A percentile compares a stretch with the other conserved stretches of the same genome.
Conservation (phyloP, 2,113 vertebrate species). For the Zootoca vivipara region DNA sequence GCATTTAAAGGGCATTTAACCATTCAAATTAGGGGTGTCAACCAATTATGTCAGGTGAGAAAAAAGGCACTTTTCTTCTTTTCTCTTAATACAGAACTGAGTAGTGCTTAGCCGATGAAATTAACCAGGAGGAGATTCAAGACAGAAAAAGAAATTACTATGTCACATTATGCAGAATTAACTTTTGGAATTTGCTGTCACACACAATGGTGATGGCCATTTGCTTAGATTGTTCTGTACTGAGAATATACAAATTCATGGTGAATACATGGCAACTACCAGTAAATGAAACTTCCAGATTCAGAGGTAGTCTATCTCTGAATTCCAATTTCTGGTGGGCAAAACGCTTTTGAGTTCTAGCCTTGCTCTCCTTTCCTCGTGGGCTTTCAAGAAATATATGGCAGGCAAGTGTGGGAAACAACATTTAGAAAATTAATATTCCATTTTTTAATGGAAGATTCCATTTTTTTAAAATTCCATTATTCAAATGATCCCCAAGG, state of each 20-base stretch:
- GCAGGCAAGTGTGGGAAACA: background rate
- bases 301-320: background rate
- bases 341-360: background rate
- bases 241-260: background rate
- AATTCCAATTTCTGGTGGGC: background rate
- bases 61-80: background rate
- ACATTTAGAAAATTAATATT: background rate
- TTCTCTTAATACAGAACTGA: background rate
- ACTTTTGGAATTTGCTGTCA: no score
- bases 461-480: background rate
- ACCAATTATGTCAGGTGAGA: background rate
- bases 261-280: background rate
- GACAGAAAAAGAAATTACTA: background rate
- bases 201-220: background rate
- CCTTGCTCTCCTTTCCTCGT: background rate
- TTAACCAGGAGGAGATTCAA: background rate
- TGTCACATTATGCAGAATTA: background rate
- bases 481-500: background rate
- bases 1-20: constrained; percentile 8
- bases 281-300: background rate
- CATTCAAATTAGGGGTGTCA: constrained; percentile 18
- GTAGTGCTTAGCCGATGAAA: background rate
- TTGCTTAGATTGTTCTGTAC: background rate
- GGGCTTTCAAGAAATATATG: background rate
- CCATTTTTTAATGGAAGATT: background rate